Evolutionary conservation across 2,797 vertebrate genomes (phyloP), one percentile per base, ranked within the genome.

Genomic region (Urosaurus nigricauda): DNA sequence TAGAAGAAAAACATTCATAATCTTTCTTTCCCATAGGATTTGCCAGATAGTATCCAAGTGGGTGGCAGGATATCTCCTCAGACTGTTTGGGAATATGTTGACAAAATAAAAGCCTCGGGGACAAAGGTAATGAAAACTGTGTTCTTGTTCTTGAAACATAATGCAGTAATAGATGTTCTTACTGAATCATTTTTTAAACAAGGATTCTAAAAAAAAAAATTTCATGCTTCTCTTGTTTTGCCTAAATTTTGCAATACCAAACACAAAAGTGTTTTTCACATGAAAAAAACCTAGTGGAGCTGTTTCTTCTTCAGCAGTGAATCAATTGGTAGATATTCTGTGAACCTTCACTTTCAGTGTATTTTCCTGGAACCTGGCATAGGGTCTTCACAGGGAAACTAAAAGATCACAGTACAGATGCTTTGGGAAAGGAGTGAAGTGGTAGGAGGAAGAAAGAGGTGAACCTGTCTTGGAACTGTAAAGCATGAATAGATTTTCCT

Each of bases 1-100:
- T 93, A 0, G 56, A 40, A 85, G 91, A 68, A 16, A 83, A 12
- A 60, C 0, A 78, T 92, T 13, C 2, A 81, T 89, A 85, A 93
- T 56, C 90, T 88, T 88, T 90, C 77, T 65, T 90, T 0, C 63
- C 90, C 0, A 60, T 87, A 99, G 99, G 99, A 99, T 96, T 97
- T 99, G 92, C 99, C 98, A 86, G 98, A 99, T 91, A 99, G 98
- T 90, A 98, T 99, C 95, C 98, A 99, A 96, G 98, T 99, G 89
- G 99, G 99, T 77, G 99, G 99, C 84, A 98, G 99, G 93, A 99
- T 99, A 94, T 99, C 98, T 83, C 99, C 99, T 89, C 99, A 99
- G 92, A 99, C 96, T 16, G 99, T 99, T 88, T 99, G 99, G 99
- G 99, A 99, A 95, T 99, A 99, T 92, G 98, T 99, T 89, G 99